Conservation (phyloP, 1,140 invertebrate species). For the Daktulosphaira vitifoliae region DNA sequence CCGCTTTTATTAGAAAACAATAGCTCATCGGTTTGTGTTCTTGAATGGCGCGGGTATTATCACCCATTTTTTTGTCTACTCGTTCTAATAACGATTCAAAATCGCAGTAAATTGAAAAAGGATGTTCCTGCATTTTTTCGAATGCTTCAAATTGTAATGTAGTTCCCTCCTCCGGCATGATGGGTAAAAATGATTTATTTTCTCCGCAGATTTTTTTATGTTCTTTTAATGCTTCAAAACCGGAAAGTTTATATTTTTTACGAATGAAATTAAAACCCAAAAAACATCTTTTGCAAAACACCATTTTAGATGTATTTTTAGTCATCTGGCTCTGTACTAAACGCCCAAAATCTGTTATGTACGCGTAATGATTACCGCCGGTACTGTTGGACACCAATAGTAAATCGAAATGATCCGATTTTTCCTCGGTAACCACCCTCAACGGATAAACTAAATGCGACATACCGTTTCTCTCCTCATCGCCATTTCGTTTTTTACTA, state of each 20-base stretch:
- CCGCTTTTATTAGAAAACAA: background rate
- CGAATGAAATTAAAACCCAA: background rate
- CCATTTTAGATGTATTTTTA: background rate
- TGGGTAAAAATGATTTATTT: background rate
- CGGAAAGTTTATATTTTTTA: background rate
- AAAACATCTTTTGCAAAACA: background rate
- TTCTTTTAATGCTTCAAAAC: background rate
- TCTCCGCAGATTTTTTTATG: background rate
- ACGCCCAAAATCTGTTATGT: background rate
- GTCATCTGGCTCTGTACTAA: background rate
- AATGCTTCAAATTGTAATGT: background rate
- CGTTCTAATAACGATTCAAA: background rate
- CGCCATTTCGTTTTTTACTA: background rate
- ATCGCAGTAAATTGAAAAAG: slow-evolving; percentile 1
- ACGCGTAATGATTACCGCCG: slow-evolving; percentile 5
- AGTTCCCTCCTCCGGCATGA: background rate
- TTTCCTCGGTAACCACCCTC: background rate
- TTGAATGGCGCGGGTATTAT: background rate
- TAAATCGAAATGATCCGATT: background rate
- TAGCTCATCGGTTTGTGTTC: background rate
- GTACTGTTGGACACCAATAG: no score
- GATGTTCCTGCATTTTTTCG: background rate
- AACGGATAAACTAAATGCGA: background rate
- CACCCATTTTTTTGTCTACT: background rate
- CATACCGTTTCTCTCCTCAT: background rate